Conservation (phyloP, 2,888 invertebrate genomes). For the Lithodes maja region DNA sequence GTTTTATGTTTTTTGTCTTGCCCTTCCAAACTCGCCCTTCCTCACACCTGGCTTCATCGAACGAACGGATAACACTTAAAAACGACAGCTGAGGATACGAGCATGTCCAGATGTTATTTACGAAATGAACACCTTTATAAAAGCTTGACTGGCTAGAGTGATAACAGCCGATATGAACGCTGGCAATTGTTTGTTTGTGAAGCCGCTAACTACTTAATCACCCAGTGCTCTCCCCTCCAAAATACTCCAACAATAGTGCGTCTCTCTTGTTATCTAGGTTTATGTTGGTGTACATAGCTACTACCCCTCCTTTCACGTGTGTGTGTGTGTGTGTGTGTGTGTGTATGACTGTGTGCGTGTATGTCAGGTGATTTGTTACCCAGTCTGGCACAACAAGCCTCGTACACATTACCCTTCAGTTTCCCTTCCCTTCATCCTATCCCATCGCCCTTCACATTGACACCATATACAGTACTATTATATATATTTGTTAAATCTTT, state of each 20-base stretch:
- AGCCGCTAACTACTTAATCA: constrained; percentile 14
- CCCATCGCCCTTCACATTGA: not conserved
- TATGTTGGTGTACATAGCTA: not conserved
- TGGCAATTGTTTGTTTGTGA: not conserved
- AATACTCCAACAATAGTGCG: constrained; percentile 7
- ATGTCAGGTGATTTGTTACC: not conserved
- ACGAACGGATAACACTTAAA: no score
- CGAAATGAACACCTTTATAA: no score
- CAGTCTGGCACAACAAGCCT: constrained; percentile 15
- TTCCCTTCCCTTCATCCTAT: not conserved
- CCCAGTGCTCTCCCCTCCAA: not conserved
- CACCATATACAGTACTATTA: no score
- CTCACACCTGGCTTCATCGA: no score
- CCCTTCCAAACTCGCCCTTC: no score
- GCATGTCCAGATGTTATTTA: no score
- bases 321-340: not conserved
- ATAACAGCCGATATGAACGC: no score
- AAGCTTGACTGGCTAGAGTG: no score
- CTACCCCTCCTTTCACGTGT: not conserved
- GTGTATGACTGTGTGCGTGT: no score
- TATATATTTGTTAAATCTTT: no score
- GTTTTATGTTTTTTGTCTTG: no score
- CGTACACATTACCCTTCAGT: not conserved
- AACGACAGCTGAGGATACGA: no score
- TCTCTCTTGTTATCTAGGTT: not conserved